Conservation (phyloP, 92 coral and sea anemone genomes). For the Epizoanthus rinbou region DNA sequence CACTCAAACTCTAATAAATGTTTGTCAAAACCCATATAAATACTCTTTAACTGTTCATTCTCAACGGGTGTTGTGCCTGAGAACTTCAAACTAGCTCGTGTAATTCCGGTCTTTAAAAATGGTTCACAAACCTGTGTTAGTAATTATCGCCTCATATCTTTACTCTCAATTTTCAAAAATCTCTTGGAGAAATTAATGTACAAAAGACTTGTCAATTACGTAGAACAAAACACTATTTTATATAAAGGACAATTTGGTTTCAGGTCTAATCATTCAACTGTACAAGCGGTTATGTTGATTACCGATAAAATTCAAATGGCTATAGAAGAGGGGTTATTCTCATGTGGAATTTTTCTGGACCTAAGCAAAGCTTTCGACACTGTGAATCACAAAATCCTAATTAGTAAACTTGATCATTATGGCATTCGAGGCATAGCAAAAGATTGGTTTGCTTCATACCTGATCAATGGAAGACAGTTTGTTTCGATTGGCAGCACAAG, state of each 20-base stretch:
- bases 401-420: no score
- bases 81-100: background rate
- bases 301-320: no score
- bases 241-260: constrained; percentile 41
- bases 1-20: constrained; percentile 7
- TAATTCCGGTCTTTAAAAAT: constrained; percentile 21
- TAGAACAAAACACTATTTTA: constrained; percentile 25
- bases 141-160: constrained; percentile 19
- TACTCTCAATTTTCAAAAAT: constrained; percentile 30
- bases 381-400: no score
- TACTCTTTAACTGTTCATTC: constrained; percentile 1
- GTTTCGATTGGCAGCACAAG: no score
- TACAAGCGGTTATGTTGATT: constrained; percentile 17
- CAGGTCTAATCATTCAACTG: constrained; percentile 28
- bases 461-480: no score
- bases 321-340: no score
- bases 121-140: background rate
- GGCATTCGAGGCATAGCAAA: no score
- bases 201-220: constrained; percentile 23
- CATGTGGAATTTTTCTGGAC: no score
- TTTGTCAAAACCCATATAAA: constrained; percentile 21
- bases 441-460: no score
- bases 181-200: constrained; percentile 28
- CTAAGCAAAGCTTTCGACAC: no score
- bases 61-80: background rate